A percentile compares a stretch with the other conserved stretches of the same genome.
These are phyloP conservation scores for Heliornis fulica DNA, from an alignment of 2,113 vertebrate species.

Conservation along the genomic window DNA sequence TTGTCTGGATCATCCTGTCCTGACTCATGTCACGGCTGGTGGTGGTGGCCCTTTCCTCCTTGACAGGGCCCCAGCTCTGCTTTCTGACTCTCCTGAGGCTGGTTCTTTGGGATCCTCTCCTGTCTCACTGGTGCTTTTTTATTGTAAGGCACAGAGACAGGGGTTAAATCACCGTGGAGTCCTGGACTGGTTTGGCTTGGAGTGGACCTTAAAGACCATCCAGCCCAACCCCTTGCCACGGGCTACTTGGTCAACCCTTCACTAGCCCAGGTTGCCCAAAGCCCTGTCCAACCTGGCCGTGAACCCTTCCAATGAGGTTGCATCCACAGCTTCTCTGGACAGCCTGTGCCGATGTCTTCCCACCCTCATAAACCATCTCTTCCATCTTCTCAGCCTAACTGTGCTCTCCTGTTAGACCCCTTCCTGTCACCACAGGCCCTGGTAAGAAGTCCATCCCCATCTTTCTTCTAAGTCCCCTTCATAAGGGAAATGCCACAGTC, in stretches of 20 bases:
- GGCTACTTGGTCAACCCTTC: not conserved
- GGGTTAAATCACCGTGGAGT: not conserved
- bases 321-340: not conserved
- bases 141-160: not conserved
- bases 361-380: not conserved
- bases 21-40: not conserved
- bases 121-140: not conserved
- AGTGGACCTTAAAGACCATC: not conserved
- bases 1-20: not conserved
- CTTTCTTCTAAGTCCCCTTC: not conserved
- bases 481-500: not conserved
- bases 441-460: not conserved
- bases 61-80: not conserved
- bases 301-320: not conserved
- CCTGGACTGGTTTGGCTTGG: not conserved
- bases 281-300: rapidly evolving
- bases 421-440: not conserved
- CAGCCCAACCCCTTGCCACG: rapidly evolving
- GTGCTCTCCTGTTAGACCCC: not conserved
- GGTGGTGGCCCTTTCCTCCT: not conserved
- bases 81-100: not conserved
- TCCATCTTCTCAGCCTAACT: no score
- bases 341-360: not conserved
- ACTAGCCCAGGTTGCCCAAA: not conserved
- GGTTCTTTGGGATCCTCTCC: not conserved